Conservation (phyloP, 2,888 invertebrate genomes). For the Orthonychiurus folsomi region DNA sequence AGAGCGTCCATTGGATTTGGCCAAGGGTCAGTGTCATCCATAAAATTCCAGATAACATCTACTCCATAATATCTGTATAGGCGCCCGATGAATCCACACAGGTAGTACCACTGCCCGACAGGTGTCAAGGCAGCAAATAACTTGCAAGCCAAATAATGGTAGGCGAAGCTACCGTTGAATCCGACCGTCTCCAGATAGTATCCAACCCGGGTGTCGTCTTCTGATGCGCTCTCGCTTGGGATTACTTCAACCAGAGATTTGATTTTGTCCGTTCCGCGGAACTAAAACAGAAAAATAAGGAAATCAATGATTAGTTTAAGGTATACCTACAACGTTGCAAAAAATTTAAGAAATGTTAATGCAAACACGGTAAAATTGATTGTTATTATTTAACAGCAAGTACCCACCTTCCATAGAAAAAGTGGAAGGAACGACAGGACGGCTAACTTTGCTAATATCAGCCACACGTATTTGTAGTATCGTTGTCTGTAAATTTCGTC, state of each 20-base stretch:
- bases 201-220: constrained; percentile 3
- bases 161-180: constrained; percentile 17
- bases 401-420: constrained; percentile 21
- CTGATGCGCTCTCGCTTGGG: neutral
- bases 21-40: constrained; percentile 11
- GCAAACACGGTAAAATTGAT: too few relatives aligned
- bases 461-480: constrained; percentile 23
- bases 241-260: neutral
- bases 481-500: constrained; percentile 16
- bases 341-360: too few relatives aligned
- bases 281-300: too few relatives aligned
- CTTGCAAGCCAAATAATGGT: constrained; percentile 17
- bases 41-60: constrained; percentile 16
- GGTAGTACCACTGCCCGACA: constrained; percentile 13
- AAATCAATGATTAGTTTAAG: too few relatives aligned
- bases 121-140: constrained; percentile 16
- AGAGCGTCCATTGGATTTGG: constrained; percentile 25
- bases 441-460: constrained; percentile 15
- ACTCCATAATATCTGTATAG: constrained; percentile 16
- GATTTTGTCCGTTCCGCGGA: neutral
- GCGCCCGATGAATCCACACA: constrained; percentile 18
- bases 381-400: neutral
- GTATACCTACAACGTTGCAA: too few relatives aligned
- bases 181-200: constrained; percentile 19
- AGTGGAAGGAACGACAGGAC: constrained; percentile 15